Evolutionary conservation across 2,888 invertebrate species (phyloP).

Genomic region (Pseudanteris insignis): DNA sequence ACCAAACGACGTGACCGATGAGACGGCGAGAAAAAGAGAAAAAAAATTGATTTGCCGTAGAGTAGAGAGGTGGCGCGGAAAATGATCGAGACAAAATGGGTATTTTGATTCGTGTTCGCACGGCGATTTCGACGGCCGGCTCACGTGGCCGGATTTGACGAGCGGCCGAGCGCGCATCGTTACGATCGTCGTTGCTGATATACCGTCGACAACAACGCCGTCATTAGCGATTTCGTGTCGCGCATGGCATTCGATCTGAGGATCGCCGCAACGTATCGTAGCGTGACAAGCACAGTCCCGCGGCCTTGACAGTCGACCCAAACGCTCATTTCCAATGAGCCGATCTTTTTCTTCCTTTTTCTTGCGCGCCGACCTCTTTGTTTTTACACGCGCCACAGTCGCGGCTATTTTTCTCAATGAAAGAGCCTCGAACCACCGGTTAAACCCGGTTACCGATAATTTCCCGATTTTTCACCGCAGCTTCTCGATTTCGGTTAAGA

Average conservation of each 20-base stretch:
- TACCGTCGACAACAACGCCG: conserved; percentile 47
- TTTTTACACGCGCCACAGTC: too few relatives aligned
- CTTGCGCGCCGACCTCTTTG: neutral
- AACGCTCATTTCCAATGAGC: conserved; percentile 45
- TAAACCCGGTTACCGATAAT: too few relatives aligned
- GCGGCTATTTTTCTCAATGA: neutral
- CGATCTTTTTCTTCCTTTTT: conserved; percentile 13
- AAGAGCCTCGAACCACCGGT: too few relatives aligned
- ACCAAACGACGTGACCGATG: neutral
- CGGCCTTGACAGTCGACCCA: conserved; percentile 63
- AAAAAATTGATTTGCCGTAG: too few relatives aligned
- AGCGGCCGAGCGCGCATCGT: conserved; percentile 42
- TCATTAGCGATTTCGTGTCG: conserved; percentile 50
- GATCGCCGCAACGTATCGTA: conserved; percentile 47
- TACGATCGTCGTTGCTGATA: conserved; percentile 49
- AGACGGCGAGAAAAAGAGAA: neutral
- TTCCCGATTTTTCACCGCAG: too few relatives aligned
- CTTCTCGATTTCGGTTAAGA: too few relatives aligned
- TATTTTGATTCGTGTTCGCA: conserved; percentile 2
- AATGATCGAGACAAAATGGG: too few relatives aligned
- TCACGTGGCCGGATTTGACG: conserved; percentile 30
- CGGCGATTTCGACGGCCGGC: conserved; percentile 5
- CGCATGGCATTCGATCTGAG: conserved; percentile 51
- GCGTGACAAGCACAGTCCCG: conserved; percentile 56
- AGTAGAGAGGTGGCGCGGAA: too few relatives aligned